Base-by-base conservation (phyloP, 2,113 vertebrate genomes). In the Sterna hirundo region DNA sequence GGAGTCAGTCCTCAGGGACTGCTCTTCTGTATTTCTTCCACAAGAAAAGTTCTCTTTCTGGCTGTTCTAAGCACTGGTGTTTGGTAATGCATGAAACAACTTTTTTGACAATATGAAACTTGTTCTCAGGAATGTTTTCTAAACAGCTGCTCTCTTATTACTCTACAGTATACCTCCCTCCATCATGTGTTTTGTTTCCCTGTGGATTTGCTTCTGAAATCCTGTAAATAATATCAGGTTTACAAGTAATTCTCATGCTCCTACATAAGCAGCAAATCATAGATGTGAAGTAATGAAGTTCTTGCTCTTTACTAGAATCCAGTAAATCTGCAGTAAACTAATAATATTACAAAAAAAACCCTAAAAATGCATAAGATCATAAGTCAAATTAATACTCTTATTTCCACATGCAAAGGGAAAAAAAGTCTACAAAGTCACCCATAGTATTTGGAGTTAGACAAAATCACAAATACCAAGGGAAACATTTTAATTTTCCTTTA, bases 401-500 rank as follows among this genome's bases (percentile, higher is more conserved):
- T 96, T 97, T 96, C 77, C 60, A 96, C 29, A 49, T 55, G 38
- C 32, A 94, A 65, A 60, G 3, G 30, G 15, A 74, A 95, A 82
- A 80, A 71, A 94, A 96, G 97, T 94, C 86, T 84, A 61, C 86
- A 92, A 95, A 96, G 83, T 97, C 76, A 94, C 68, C 79, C 81
- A 88, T 57, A 88, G 82, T 86, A 88, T 94, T 87, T 88, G 81
- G 87, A 97, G 68, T 96, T 95, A 60, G 46, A 82, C 38, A 91
- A 93, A 95, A 90, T 91, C 79, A 77, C 25, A 87, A 89, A 96
- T 97, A 92, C 40, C 81, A 96, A 97, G 76, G n/a, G 65, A 95
- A 97, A 92, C 26, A 81, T 96, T 97, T 88, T 88, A 46, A 95
- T 97, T 98, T 98, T 94, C 76, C 51, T 46, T 49, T 88, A 26